phyloP scores from a whole-genome alignment of 2,888 invertebrate species.

The Scaptodrosophila latifasciaeformis region DNA sequence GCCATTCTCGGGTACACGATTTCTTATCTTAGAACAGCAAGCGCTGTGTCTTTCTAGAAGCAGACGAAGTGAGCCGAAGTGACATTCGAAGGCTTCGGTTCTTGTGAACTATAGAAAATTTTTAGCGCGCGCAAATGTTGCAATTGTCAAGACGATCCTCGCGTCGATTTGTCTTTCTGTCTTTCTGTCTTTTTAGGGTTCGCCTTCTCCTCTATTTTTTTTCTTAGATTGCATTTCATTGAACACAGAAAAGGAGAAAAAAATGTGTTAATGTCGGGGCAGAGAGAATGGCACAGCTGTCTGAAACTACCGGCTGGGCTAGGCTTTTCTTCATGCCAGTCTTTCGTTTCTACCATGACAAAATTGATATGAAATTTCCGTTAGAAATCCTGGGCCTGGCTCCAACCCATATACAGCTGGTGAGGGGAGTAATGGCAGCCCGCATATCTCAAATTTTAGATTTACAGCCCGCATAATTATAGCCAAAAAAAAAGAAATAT shows the following conservation, averaged over 20 bases:
- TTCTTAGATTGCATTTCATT: not conserved
- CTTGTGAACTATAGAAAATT: constrained; percentile 41
- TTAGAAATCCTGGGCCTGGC: too few relatives aligned
- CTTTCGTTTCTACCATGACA: not conserved
- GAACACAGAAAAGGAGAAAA: too few relatives aligned
- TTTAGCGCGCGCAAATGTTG: constrained; percentile 67
- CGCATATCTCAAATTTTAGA: too few relatives aligned
- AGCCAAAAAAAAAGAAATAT: too few relatives aligned
- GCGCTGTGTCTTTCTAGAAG: constrained; percentile 24
- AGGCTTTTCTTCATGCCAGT: too few relatives aligned
- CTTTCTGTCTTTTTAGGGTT: not conserved
- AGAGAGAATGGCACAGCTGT: too few relatives aligned
- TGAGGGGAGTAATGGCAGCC: too few relatives aligned
- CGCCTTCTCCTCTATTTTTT: not conserved
- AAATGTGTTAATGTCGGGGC: constrained; percentile 5
- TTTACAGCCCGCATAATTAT: too few relatives aligned
- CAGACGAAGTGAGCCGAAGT: not conserved
- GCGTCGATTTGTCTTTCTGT: not conserved
- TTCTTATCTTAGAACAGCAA: constrained; percentile 15
- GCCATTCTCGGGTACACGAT: constrained; percentile 23
- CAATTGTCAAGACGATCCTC: constrained; percentile 55
- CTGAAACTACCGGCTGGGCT: too few relatives aligned
- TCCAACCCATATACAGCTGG: too few relatives aligned
- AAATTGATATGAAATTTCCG: too few relatives aligned
- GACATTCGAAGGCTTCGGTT: constrained; percentile 5